Evolutionary conservation across 2,113 vertebrate species (phyloP).

Genomic region (Sardina pilchardus): DNA sequence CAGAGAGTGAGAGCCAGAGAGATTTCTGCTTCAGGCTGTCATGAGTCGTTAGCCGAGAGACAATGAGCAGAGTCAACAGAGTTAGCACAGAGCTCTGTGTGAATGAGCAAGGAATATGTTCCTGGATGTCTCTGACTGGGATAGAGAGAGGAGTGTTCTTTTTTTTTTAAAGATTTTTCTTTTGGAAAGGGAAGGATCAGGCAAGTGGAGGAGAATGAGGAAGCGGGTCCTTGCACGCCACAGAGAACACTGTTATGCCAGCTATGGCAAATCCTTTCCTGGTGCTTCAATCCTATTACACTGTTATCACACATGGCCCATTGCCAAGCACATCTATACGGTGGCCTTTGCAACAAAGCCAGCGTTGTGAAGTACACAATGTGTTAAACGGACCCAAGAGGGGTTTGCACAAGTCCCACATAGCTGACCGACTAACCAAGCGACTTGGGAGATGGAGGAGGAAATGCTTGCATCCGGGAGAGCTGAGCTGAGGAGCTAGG

Average conservation of each 20-base stretch:
- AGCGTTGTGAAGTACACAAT: background rate
- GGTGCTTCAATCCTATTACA: background rate
- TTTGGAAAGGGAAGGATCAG: background rate
- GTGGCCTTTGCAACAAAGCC: background rate
- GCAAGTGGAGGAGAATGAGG: background rate
- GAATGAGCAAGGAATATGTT: background rate
- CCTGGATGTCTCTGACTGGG: no score
- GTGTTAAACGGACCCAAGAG: background rate
- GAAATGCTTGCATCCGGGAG: background rate
- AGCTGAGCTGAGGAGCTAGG: background rate
- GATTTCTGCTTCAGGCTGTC: conserved; percentile 27
- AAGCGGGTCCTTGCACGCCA: background rate
- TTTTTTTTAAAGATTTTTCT: background rate
- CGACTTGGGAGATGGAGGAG: background rate
- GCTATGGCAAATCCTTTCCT: background rate
- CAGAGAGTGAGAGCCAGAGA: background rate
- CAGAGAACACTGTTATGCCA: background rate
- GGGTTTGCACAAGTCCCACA: background rate
- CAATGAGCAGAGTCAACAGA: background rate
- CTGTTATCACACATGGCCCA: background rate
- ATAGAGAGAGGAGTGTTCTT: no score
- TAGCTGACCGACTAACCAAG: background rate
- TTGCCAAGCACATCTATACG: background rate
- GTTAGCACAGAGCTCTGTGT: background rate
- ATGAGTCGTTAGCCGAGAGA: background rate